Evolutionary conservation across 2,113 vertebrate species (phyloP), one percentile per base, ranked within the genome.

Genomic region (Chauna torquata): DNA sequence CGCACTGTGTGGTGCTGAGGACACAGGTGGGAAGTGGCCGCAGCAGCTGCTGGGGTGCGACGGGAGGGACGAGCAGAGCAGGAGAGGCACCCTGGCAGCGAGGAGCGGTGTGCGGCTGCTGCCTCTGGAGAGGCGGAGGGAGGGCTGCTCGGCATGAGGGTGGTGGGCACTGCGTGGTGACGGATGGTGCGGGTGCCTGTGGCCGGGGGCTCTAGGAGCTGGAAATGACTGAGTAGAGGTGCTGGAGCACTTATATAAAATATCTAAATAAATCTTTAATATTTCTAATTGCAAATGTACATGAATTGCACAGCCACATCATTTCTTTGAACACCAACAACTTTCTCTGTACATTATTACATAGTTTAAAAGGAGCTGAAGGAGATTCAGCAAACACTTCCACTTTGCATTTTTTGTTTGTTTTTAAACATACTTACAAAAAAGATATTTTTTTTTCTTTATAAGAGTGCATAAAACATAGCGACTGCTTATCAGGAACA

Each of bases 211-310:
- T 19, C 58, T 28, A 32, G 42, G 38, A 49, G 3, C 52, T 61
- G 57, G 44, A 34, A 94, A 85, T 54, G 81, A 94, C 30, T 3
- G 54, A 91, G 69, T 2, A 66, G 94, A 97, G 45, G 59, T 79
- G 96, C 75, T 92, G 90, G 92, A 59, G 65, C 97, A 74, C 58
- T 97, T 93, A 61, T 3, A 61, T 99, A 99, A 99, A 99, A 99
- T 99, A 99, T 99, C 99, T 99, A 99, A 99, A 99, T 99, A 99
- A 99, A 99, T 99, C 99, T 99, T 99, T 99, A 99, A 99, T 99
- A 99, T 98, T 99, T 99, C 99, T 99, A 99, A 98, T 99, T 99
- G 99, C 99, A 99, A 99, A 99, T 99, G 99, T 99, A 99, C 99
- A 99, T 99, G 99, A 99, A 99, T 99, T 99, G 99, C 99, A 99